Percentiles rank a stretch among this genome's conserved stretches.
These are phyloP conservation scores for Spisula subtruncata DNA, from an alignment of 2,888 invertebrate species.

Conservation along the genomic window DNA sequence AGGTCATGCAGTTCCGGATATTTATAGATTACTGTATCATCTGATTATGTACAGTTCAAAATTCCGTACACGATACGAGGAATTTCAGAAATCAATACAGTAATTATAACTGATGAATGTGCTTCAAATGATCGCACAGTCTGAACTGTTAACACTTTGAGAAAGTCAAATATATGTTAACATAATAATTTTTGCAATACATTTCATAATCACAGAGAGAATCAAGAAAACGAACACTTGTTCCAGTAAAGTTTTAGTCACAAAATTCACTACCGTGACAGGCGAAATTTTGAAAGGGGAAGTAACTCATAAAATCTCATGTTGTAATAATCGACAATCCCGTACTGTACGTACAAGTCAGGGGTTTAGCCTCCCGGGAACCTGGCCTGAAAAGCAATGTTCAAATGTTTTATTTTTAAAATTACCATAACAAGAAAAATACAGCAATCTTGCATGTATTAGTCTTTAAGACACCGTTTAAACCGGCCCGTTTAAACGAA, in stretches of 20 bases:
- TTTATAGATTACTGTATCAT: too few species aligned
- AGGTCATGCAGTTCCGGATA: slow-evolving; percentile 8
- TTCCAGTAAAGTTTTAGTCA: neutral
- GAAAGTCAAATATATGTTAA: neutral
- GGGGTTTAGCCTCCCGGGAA: too few species aligned
- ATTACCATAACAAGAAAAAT: too few species aligned
- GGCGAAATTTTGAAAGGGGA: neutral
- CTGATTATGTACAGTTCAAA: neutral
- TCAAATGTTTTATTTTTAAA: too few species aligned
- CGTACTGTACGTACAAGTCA: too few species aligned
- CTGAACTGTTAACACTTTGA: neutral
- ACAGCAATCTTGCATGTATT: too few species aligned
- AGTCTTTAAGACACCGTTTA: too few species aligned
- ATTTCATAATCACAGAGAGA: neutral
- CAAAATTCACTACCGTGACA: neutral
- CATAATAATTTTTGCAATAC: neutral
- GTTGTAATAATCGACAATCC: neutral
- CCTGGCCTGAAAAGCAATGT: too few species aligned
- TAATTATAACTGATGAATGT: neutral
- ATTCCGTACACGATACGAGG: neutral
- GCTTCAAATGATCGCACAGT: neutral
- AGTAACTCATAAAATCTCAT: neutral
- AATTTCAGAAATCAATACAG: neutral
- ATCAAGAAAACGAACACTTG: too few species aligned
- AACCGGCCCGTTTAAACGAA: too few species aligned